Base-by-base conservation (phyloP, 2,113 vertebrate genomes). In the Pycnonotus jocosus region DNA sequence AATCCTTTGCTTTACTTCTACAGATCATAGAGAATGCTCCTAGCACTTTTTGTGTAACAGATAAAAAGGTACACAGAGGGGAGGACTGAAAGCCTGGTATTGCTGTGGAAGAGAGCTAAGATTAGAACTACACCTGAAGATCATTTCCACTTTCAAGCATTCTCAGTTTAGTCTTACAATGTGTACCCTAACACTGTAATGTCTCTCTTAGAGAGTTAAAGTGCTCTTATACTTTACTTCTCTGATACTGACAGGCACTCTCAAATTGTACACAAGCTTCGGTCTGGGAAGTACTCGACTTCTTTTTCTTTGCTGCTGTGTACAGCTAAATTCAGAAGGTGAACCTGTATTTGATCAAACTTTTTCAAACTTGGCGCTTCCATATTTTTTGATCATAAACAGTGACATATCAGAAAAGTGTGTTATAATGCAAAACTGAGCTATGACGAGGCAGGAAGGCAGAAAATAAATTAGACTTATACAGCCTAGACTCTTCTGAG, bases 91-190 rank as follows among this genome's bases (percentile, higher is more conserved):
- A 95, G 76, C 48, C 48, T 86, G 22, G 22, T 88, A 51, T 51
- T 31, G 40, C 89, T 80, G 68, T 50, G 65, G 56, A 78, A 74
- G 53, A 86, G 79, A 84, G 76, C 53, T 86, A 76, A 88, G 86
- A 91, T 92, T 93, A 90, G 56, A 93, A 64, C 64, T 86, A 71
- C 33, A 88, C 70, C 38, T 95, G 72, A 95, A 78, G 79, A 93
- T 71, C 44, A 30, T 90, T 88, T 93, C 51, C 31, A 64, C 90
- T 93, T 93, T 81, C 86, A 93, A 57, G 80, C 33, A 7, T 86
- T 71, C 69, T 88, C 76, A 81, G 37, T 93, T 90, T 74, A 84
- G 66, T 86, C 72, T 79, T 83, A 81, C 54, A 84, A 5, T 78
- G 69, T 86, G 57, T 92, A 90, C 47, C 76, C 45, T 81, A 86